phyloP scores from a whole-genome alignment of 2,888 invertebrate species.

The Ephialtes manifestator region DNA sequence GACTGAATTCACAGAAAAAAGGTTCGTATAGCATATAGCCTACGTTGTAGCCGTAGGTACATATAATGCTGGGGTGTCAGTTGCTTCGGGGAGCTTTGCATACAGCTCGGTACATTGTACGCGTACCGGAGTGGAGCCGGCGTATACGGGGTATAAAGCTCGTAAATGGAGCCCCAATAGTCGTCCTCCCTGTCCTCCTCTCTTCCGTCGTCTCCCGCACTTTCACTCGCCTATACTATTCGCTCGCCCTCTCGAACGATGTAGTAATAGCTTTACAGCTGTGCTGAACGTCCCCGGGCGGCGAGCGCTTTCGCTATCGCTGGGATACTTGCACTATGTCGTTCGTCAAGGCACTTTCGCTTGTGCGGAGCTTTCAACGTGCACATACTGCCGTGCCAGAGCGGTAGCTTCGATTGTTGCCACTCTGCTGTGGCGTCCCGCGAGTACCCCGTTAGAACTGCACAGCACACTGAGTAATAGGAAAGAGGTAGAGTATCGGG shows the following conservation, averaged over 20 bases:
- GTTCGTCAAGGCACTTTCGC: constrained; percentile 80
- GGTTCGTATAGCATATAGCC: neutral
- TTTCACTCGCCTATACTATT: constrained; percentile 56
- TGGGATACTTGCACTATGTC: constrained; percentile 82
- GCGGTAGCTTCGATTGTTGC: constrained; percentile 2
- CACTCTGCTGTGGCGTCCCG: neutral
- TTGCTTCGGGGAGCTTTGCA: constrained; percentile 42
- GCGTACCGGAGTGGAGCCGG: constrained; percentile 28
- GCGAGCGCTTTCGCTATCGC: constrained; percentile 84
- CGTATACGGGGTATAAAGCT: constrained; percentile 48
- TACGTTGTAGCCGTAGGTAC: constrained; percentile 1
- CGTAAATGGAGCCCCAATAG: constrained; percentile 56
- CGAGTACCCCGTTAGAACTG: neutral
- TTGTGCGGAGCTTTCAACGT: constrained; percentile 70
- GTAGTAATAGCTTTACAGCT: constrained; percentile 82
- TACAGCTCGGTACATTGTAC: constrained; percentile 40
- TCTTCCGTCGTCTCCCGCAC: constrained; percentile 45
- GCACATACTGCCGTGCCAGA: neutral
- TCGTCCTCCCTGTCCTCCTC: constrained; percentile 17
- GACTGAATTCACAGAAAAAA: neutral
- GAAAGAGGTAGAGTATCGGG: constrained; percentile 11
- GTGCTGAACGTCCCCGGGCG: constrained; percentile 67
- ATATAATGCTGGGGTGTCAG: constrained; percentile 6
- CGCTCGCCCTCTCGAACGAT: constrained; percentile 70
- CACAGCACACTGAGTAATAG: neutral